Base-by-base conservation (phyloP, 1,140 invertebrate genomes). In the Drosophila albomicans region DNA sequence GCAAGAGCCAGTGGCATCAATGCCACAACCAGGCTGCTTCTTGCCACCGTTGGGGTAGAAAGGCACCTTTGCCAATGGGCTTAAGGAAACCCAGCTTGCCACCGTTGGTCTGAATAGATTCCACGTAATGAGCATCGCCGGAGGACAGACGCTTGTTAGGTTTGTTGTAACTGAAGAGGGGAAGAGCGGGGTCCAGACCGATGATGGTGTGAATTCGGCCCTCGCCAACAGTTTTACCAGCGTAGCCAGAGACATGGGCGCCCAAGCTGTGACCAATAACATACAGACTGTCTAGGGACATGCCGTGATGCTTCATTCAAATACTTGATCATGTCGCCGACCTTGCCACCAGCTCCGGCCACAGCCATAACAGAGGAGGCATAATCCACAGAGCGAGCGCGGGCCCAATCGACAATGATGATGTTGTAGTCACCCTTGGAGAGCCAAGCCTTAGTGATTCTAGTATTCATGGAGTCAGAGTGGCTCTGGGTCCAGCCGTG, bases 51-150 rank as follows among this genome's bases (percentile, higher is more conserved):
- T 94, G 6, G 93, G 93, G 61, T 93, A 94, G 78, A 94, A 94
- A 15, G 94, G 94, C 93, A 0, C 91, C 86, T 35, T 92, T 82
- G 15, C 94, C 93, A 0, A 93, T 75, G 2, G 93, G 91, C 25
- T 93, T 92, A 0, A 93, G 15, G 75, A 94, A 93, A n/a, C 94
- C 94, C 6, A 94, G 75, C 0, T 81, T 32, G 13, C 93, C 93
- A 8, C 92, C 93, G 59, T 95, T 94, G 0, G 95, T 94, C 67
- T 95, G 95, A 45, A 95, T 94, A 0, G 81, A 86, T 51, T 92
- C 91, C 11, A 92, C 91, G 35, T 92, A 92, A 51, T 28, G 25
- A 48, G 81, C 92, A 70, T 92, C 92, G 11, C 65, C 51, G 91
- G 82, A 94, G 88, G 5, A 93, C 10, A 94, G 77, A 11, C 85